Conservation (phyloP, 2,888 invertebrate genomes). For the Tiphia femorata region DNA sequence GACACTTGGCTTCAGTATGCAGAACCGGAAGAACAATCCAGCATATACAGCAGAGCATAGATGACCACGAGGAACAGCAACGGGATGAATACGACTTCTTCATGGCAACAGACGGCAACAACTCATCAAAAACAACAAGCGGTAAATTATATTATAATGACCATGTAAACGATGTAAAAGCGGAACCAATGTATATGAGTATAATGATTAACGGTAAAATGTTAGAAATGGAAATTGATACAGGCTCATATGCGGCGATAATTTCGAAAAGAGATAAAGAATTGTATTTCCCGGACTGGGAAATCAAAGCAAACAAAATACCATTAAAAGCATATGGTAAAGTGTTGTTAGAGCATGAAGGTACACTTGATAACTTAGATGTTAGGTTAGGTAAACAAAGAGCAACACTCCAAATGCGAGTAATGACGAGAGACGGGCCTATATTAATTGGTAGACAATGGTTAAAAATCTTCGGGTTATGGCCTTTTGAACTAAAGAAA, state of each 20-base stretch:
- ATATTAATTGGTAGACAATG: slow-evolving; percentile 47
- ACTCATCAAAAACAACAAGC: background rate
- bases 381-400: slow-evolving; percentile 23
- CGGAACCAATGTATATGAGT: background rate
- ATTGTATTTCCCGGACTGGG: slow-evolving; percentile 14
- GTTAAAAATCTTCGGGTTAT: slow-evolving; percentile 37
- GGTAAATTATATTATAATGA: no score
- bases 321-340: slow-evolving; percentile 32
- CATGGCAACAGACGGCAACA: background rate
- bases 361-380: slow-evolving; percentile 24
- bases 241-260: slow-evolving; percentile 32
- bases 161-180: background rate
- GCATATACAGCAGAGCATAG: background rate
- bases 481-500: slow-evolving; percentile 22
- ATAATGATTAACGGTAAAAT: slow-evolving; percentile 22
- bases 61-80: no score
- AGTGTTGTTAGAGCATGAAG: slow-evolving; percentile 25
- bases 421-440: slow-evolving; percentile 33
- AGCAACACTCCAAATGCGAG: slow-evolving; percentile 15
- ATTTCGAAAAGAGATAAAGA: slow-evolving; percentile 30
- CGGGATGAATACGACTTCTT: no score
- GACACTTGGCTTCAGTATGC: slow-evolving; percentile 25
- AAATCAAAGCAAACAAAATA: slow-evolving; percentile 3
- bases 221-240: slow-evolving; percentile 37
- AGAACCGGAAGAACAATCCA: background rate